Evolutionary conservation across 35 echinoderm and acorn worm genomes (phyloP).

Genomic region (Heliocidaris erythrogramma): DNA sequence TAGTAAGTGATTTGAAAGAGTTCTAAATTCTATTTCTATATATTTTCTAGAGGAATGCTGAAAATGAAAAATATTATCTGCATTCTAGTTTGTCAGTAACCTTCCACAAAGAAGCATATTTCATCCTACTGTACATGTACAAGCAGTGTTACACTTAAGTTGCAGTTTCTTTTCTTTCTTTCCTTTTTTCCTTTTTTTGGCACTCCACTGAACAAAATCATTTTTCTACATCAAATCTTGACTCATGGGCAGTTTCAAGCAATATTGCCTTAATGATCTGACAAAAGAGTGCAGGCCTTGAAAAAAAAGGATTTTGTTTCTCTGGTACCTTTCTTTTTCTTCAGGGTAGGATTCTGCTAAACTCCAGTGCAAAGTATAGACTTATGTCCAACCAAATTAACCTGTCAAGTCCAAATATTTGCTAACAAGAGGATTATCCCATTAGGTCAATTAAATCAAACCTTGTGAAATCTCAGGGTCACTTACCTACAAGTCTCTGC

Average conservation of each 20-base stretch:
- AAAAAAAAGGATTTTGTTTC: not conserved
- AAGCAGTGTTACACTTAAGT: too few species aligned
- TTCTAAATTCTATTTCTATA: too few species aligned
- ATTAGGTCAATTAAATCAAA: not conserved
- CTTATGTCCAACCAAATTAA: not conserved
- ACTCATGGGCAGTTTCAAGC: too few species aligned
- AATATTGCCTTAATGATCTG: too few species aligned
- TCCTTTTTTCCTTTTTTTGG: too few species aligned
- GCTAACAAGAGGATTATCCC: not conserved
- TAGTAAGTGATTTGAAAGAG: too few species aligned
- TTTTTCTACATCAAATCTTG: too few species aligned
- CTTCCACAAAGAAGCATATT: too few species aligned
- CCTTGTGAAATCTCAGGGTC: not conserved
- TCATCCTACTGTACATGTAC: too few species aligned
- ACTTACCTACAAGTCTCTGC: not conserved
- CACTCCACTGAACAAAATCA: too few species aligned
- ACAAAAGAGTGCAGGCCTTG: too few species aligned
- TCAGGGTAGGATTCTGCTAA: not conserved
- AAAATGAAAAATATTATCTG: not conserved
- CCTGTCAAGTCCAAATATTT: not conserved
- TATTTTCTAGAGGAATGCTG: not conserved
- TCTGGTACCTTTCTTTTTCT: not conserved
- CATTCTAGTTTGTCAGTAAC: not conserved
- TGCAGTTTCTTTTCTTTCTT: too few species aligned
- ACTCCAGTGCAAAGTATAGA: not conserved